Evolutionary conservation across 2,113 vertebrate genomes (phyloP).

Genomic region (Stegastes partitus): DNA sequence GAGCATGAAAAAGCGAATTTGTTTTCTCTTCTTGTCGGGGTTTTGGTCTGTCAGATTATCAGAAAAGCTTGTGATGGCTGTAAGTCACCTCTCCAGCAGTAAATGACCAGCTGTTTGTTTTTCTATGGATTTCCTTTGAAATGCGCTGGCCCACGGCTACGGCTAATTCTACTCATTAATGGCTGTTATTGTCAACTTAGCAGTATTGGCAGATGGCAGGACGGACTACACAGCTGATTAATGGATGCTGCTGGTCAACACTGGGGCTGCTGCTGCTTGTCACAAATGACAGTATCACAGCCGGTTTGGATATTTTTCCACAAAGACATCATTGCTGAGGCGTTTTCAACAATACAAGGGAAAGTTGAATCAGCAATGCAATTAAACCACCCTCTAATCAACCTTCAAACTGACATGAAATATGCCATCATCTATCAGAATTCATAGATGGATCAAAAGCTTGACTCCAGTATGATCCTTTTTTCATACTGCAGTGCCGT

Average conservation of each 20-base stretch:
- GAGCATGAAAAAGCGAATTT: conserved; percentile 7
- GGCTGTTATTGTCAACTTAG: conserved; percentile 47
- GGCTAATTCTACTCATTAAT: conserved; percentile 51
- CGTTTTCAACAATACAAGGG: background rate
- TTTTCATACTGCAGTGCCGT: conserved; percentile 3
- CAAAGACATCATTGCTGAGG: conserved; percentile 9
- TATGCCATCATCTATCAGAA: conserved; percentile 21
- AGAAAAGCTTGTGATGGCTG: conserved; percentile 3
- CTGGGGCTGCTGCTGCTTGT: background rate
- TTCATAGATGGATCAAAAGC: conserved; percentile 19
- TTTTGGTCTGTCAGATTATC: conserved; percentile 13
- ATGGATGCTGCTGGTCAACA: background rate
- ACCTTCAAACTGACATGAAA: conserved; percentile 28
- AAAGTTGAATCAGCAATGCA: conserved; percentile 29
- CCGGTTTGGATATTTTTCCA: conserved; percentile 6
- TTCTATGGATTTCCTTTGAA: conserved; percentile 53
- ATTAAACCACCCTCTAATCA: conserved; percentile 42
- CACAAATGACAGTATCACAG: background rate
- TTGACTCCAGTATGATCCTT: conserved; percentile 1
- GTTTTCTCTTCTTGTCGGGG: background rate
- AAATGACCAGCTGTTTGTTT: conserved; percentile 43
- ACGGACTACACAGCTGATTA: conserved; percentile 38
- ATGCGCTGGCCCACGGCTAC: background rate
- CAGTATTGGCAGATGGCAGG: conserved; percentile 52
- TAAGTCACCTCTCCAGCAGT: conserved; percentile 8